A percentile compares a stretch with the other conserved stretches of the same genome.
phyloP scores from a whole-genome alignment of 2,888 invertebrate genomes.

The Sesamia inferens region DNA sequence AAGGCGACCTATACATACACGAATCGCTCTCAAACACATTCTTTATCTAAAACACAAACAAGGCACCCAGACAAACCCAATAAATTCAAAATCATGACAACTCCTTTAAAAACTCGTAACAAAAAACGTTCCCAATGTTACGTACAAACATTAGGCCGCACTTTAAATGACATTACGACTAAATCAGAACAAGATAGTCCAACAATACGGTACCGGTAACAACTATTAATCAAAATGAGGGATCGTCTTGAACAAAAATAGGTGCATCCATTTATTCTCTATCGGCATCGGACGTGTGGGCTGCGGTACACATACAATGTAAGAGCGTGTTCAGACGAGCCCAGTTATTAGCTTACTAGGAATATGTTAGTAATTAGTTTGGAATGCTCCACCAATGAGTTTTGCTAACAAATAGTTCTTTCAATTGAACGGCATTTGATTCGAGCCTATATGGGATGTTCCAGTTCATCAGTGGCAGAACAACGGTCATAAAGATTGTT shows the following conservation, averaged over 20 bases:
- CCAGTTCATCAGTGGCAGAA: too few species aligned
- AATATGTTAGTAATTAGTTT: conserved; percentile 19
- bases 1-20: not conserved
- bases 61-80: conserved; percentile 5
- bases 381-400: not conserved
- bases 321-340: conserved; percentile 51
- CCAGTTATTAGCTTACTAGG: conserved; percentile 11
- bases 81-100: conserved; percentile 46
- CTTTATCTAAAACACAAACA: conserved; percentile 8
- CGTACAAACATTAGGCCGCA: conserved; percentile 57
- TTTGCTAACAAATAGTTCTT: not conserved
- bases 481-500: not conserved
- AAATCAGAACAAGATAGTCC: conserved; percentile 82
- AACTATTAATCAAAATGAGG: conserved; percentile 86
- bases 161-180: conserved; percentile 84
- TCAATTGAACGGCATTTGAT: not conserved
- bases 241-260: conserved; percentile 81
- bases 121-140: conserved; percentile 24
- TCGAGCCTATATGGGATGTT: not conserved
- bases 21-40: not conserved
- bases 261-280: conserved; percentile 84
- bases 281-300: conserved; percentile 74
- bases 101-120: conserved; percentile 28
- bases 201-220: conserved; percentile 73
- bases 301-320: conserved; percentile 55